Conservation (phyloP, 2,113 vertebrate species). For the Stictonetta naevosa region DNA sequence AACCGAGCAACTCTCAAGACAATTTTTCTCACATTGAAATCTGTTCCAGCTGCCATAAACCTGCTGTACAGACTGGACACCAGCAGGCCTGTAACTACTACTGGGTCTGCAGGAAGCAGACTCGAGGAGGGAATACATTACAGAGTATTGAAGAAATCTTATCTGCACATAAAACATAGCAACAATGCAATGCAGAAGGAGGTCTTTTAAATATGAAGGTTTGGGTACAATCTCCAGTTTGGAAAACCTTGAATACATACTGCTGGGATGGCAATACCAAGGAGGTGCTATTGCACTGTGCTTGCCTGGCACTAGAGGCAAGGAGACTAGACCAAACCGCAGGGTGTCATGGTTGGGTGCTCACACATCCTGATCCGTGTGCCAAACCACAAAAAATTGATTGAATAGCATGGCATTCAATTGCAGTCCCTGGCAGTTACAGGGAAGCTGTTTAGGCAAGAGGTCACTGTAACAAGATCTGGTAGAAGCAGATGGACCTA, state of each 20-base stretch:
- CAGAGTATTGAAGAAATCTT: neutral
- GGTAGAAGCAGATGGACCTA: neutral
- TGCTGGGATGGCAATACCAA: neutral
- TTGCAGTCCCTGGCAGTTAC: neutral
- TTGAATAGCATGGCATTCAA: neutral
- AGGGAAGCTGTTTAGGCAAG: neutral
- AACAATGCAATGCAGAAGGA: neutral
- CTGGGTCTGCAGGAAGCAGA: neutral
- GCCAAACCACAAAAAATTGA: neutral
- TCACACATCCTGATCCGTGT: neutral
- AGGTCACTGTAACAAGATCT: neutral
- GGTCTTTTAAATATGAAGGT: neutral
- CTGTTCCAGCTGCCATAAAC: neutral
- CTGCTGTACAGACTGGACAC: neutral
- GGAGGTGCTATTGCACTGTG: neutral
- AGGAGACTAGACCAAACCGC: neutral
- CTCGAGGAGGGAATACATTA: rapidly evolving
- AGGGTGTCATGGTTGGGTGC: neutral
- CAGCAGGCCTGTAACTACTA: neutral
- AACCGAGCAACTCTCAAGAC: neutral
- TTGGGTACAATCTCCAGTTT: neutral
- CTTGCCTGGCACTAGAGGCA: neutral
- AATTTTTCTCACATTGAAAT: neutral
- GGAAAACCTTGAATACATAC: neutral
- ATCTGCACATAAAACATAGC: neutral